phyloP scores from a whole-genome alignment of 2,113 vertebrate species.

The Caloenas nicobarica region DNA sequence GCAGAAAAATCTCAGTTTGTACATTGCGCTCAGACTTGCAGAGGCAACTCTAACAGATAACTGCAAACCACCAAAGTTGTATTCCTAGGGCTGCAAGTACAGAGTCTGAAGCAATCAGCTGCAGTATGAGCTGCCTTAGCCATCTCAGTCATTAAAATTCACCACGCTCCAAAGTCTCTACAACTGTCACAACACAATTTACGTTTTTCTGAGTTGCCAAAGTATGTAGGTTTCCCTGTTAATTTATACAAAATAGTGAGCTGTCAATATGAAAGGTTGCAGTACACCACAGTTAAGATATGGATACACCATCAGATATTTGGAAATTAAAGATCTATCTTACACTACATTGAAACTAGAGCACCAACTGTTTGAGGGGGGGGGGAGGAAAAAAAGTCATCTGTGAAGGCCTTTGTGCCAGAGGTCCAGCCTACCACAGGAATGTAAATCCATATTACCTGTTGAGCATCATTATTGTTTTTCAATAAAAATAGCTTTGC shows the following conservation, averaged over 20 bases:
- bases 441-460: not conserved
- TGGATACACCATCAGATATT: not conserved
- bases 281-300: not conserved
- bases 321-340: not conserved
- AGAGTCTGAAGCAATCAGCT: not conserved
- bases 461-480: not conserved
- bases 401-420: not conserved
- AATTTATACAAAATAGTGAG: slow-evolving; percentile 22
- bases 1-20: not conserved
- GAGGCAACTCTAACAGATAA: not conserved
- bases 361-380: not conserved
- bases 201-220: slow-evolving; percentile 4
- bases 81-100: not conserved
- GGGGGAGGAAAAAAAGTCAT: not conserved
- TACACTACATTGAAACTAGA: not conserved
- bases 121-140: not conserved
- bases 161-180: not conserved
- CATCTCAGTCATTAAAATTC: slow-evolving; percentile 39
- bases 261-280: slow-evolving; percentile 12
- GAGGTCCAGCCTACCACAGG: not conserved
- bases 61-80: not conserved
- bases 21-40: not conserved
- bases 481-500: not conserved
- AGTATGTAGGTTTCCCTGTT: not conserved
- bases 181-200: slow-evolving; percentile 63